Percentiles rank a stretch among this genome's conserved stretches.
Evolutionary conservation across 2,888 invertebrate species (phyloP).

Genomic region (Malacosoma neustria): DNA sequence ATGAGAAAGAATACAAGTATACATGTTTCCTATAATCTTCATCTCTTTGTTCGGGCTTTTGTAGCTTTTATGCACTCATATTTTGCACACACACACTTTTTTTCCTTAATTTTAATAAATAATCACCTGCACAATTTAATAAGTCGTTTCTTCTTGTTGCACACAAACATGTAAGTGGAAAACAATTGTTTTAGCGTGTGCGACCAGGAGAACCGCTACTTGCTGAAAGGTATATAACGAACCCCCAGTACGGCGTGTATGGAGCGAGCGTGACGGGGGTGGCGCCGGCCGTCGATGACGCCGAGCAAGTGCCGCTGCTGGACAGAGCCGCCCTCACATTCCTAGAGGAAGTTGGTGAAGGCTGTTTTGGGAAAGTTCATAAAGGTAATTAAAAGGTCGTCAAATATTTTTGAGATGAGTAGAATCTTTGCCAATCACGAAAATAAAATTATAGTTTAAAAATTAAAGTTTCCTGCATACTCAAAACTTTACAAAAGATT

Average conservation of each 20-base stretch:
- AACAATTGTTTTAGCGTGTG: conserved; percentile 57
- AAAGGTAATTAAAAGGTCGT: conserved; percentile 83
- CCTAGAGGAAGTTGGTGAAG: conserved; percentile 87
- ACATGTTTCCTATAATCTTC: too few species aligned
- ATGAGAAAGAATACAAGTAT: too few species aligned
- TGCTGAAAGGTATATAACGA: conserved; percentile 83
- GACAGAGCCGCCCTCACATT: conserved; percentile 80
- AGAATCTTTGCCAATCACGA: too few species aligned
- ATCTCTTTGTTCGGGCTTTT: too few species aligned
- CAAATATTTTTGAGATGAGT: too few species aligned
- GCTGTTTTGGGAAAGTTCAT: conserved; percentile 91
- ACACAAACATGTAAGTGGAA: conserved; percentile 15
- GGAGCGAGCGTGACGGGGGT: conserved; percentile 39
- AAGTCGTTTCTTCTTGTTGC: conserved; percentile 18
- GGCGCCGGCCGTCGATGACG: conserved; percentile 29
- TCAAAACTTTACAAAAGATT: background rate
- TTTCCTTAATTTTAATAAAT: too few species aligned
- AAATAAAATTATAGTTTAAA: too few species aligned
- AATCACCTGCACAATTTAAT: too few species aligned
- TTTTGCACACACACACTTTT: too few species aligned
- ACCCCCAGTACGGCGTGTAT: conserved; percentile 82
- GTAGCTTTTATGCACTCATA: too few species aligned
- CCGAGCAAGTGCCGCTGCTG: conserved; percentile 74
- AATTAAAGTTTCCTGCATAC: too few species aligned
- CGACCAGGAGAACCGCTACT: conserved; percentile 77